These are phyloP conservation scores for Helogale parvula DNA, from an alignment of 2,113 vertebrate species.

Conservation along the genomic window DNA sequence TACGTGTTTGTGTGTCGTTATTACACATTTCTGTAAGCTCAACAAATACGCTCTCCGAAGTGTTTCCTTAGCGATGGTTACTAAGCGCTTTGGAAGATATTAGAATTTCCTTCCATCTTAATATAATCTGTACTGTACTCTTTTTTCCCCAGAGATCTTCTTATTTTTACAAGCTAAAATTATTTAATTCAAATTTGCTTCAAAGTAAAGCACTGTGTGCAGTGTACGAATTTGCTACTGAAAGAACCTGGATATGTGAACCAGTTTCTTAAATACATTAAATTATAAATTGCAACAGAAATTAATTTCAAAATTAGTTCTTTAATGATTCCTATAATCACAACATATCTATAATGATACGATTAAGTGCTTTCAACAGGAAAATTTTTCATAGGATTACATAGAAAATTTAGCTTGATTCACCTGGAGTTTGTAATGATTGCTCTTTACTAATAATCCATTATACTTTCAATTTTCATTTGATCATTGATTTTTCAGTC, in stretches of 20 bases:
- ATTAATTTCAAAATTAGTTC: background rate
- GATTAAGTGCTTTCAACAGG: background rate
- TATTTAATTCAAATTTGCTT: conserved; percentile 27
- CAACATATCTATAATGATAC: background rate
- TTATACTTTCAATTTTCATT: background rate
- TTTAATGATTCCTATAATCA: background rate
- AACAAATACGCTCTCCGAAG: background rate
- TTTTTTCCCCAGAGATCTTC: background rate
- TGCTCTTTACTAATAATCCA: background rate
- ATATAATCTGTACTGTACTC: background rate
- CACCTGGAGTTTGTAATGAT: background rate
- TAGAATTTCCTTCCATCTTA: background rate
- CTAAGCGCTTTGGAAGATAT: conserved; percentile 60
- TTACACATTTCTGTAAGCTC: background rate
- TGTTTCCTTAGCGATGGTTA: conserved; percentile 81
- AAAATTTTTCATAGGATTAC: conserved; percentile 37
- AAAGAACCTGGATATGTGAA: background rate
- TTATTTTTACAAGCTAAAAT: conserved; percentile 28
- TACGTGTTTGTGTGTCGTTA: background rate
- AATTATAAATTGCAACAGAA: conserved; percentile 2
- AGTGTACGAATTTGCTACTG: conserved; percentile 4
- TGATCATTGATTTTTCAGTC: background rate
- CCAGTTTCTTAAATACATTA: background rate
- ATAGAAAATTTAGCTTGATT: conserved; percentile 8
- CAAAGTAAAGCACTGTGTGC: background rate